A percentile compares a stretch with the other conserved stretches of the same genome.
Evolutionary conservation across 2,888 invertebrate species (phyloP).

Genomic region (Mimumesa dahlbomi): DNA sequence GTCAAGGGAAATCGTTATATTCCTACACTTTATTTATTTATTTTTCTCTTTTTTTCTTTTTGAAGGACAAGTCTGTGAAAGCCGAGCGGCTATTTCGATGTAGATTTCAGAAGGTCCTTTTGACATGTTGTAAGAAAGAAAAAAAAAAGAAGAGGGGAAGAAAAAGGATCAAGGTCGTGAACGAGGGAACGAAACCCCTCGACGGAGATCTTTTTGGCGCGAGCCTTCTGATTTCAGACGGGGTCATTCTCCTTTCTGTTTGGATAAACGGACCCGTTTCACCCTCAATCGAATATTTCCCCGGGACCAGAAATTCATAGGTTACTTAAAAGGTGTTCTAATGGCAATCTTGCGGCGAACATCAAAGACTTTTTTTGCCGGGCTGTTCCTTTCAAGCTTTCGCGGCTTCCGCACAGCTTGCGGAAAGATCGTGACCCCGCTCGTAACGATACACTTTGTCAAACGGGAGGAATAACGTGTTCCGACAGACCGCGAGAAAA

Average conservation of each 20-base stretch:
- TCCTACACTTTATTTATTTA: no score
- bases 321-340: no score
- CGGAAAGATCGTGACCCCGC: no score
- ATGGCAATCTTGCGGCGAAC: no score
- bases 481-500: no score
- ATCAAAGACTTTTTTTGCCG: no score
- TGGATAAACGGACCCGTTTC: conserved; percentile 1
- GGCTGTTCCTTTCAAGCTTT: no score
- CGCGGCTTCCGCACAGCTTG: no score
- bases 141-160: neutral
- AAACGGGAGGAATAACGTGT: no score
- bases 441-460: no score
- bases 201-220: no score
- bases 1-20: conserved; percentile 59
- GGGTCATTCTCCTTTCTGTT: neutral
- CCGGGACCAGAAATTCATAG: neutral
- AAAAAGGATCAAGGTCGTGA: conserved; percentile 32
- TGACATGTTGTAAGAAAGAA: conserved; percentile 37
- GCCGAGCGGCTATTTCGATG: conserved; percentile 64
- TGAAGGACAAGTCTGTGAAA: conserved; percentile 55
- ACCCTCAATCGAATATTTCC: neutral
- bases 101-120: conserved; percentile 56
- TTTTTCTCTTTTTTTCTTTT: no score
- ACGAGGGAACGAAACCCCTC: conserved; percentile 22
- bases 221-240: conserved; percentile 27